Base-by-base conservation (phyloP, 2,113 vertebrate genomes). In the Phyllostomus discolor region DNA sequence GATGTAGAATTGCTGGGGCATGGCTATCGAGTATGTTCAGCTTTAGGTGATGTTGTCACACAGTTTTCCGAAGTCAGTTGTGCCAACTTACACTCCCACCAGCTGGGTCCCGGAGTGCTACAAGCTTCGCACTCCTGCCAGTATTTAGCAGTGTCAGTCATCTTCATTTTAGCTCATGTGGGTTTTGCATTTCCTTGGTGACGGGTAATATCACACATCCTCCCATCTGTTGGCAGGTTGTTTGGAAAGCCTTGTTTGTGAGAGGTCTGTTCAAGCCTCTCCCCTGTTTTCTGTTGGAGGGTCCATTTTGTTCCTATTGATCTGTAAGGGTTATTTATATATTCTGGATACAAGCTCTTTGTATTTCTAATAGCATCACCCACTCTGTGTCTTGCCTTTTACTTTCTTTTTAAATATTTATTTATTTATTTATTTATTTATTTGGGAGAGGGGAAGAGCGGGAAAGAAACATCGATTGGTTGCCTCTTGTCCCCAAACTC, bases 321-420 rank as follows among this genome's bases (percentile, higher is more conserved):
- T 67, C 48, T 46, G 31, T 62, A 31, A 59, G 66, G 46, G 66
- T 54, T 72, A 78, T 69, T 90, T 79, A 1, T 28, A n/a, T 67
- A 41, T 62, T 80, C 50, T 57, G 26, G 72, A 86, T 26, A 57
- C 19, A 76, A 26, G 17, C 31, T 14, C 20, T 85, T 64, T 48
- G 41, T 50, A 20, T 62, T 46, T 26, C 26, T 50, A 69, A 70
- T 50, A 54, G 26, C 15, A 38, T 73, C 48, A 54, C 79, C 66
- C 54, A 35, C 48, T 75, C n/a, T 88, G 50, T 38, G 69, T 66
- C n/a, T 87, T n/a, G 26, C 10, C 24, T 92, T 81, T 84, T 50
- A 69, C 73, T 87, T 69, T 62, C 54, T 88, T 66, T 90, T 87
- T 33, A 66, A 67, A 28, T 17, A 57, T 78, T 75, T 86, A 81